Percentiles rank a stretch among this genome's conserved stretches.
phyloP scores from a whole-genome alignment of 2,797 vertebrate genomes.

The Semotilus atromaculatus region DNA sequence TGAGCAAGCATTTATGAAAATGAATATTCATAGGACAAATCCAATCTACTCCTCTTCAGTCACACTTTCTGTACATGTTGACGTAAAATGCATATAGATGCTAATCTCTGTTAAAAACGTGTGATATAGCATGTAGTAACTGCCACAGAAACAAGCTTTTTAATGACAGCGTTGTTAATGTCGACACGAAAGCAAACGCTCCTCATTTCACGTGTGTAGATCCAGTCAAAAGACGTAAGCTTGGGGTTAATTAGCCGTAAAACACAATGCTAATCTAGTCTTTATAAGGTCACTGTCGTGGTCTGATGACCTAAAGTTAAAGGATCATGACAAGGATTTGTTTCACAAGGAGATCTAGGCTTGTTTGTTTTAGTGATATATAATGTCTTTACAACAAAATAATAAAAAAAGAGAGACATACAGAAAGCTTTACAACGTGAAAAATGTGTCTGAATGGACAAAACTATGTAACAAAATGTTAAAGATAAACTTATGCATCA shows the following conservation, averaged over 20 bases:
- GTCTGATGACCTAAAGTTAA: slow-evolving; percentile 54
- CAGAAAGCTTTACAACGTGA: neutral
- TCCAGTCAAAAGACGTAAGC: slow-evolving; percentile 61
- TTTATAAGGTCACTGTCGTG: slow-evolving; percentile 60
- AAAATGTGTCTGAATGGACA: neutral
- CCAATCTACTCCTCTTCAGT: slow-evolving; percentile 33
- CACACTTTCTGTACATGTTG: slow-evolving; percentile 48
- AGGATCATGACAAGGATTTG: slow-evolving; percentile 52
- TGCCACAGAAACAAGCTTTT: slow-evolving; percentile 56
- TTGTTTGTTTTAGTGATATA: slow-evolving; percentile 41
- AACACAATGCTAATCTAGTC: slow-evolving; percentile 65
- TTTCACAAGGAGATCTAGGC: slow-evolving; percentile 30
- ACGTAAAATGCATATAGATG: slow-evolving; percentile 49
- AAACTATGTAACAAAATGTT: neutral
- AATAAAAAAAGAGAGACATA: no score
- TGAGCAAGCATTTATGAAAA: slow-evolving; percentile 56
- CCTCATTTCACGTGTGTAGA: slow-evolving; percentile 43
- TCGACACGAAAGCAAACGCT: slow-evolving; percentile 24
- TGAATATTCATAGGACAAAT: slow-evolving; percentile 61
- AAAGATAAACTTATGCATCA: slow-evolving; percentile 19
- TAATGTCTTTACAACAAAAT: neutral
- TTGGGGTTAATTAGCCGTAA: slow-evolving; percentile 65
- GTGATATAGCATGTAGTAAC: slow-evolving; percentile 37
- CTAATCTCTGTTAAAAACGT: slow-evolving; percentile 59
- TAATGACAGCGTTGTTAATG: slow-evolving; percentile 48